These are phyloP conservation scores for Hylomyscus alleni DNA, from an alignment of 2,797 vertebrate species.

Conservation along the genomic window DNA sequence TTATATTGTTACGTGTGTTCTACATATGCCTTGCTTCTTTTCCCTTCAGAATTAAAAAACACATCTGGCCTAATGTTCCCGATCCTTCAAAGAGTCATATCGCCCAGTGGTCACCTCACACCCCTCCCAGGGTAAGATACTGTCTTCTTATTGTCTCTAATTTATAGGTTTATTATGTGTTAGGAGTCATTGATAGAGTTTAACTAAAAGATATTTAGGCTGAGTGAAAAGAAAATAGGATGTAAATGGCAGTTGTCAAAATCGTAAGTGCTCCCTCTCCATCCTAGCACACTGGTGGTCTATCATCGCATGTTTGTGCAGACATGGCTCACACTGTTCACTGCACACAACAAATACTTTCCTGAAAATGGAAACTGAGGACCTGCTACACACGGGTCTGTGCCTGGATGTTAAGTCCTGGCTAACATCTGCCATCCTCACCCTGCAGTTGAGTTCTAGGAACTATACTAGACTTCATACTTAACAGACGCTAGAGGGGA, in stretches of 20 bases:
- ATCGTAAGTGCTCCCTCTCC: neutral
- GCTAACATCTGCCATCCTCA: neutral
- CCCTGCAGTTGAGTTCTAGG: neutral
- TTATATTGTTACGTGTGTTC: neutral
- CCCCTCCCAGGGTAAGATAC: conserved; percentile 92
- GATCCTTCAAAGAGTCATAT: conserved; percentile 97
- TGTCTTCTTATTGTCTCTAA: neutral
- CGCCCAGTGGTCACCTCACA: conserved; percentile 96
- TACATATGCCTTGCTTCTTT: conserved; percentile 30
- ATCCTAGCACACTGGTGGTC: neutral
- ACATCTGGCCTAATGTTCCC: conserved; percentile 96
- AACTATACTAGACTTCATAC: neutral
- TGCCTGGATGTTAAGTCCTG: neutral
- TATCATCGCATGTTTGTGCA: neutral
- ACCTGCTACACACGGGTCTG: neutral
- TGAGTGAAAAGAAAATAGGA: neutral
- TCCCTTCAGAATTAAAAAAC: conserved; percentile 93
- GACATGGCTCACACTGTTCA: neutral
- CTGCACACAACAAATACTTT: conserved; percentile 11
- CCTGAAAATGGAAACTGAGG: neutral
- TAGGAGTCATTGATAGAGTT: neutral
- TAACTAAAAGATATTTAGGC: neutral
- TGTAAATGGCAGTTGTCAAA: neutral
- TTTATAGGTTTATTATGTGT: neutral
- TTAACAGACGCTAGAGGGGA: neutral